Percentiles rank a stretch among this genome's conserved stretches.
phyloP scores from a whole-genome alignment of 2,797 vertebrate genomes.

The Emys orbicularis region DNA sequence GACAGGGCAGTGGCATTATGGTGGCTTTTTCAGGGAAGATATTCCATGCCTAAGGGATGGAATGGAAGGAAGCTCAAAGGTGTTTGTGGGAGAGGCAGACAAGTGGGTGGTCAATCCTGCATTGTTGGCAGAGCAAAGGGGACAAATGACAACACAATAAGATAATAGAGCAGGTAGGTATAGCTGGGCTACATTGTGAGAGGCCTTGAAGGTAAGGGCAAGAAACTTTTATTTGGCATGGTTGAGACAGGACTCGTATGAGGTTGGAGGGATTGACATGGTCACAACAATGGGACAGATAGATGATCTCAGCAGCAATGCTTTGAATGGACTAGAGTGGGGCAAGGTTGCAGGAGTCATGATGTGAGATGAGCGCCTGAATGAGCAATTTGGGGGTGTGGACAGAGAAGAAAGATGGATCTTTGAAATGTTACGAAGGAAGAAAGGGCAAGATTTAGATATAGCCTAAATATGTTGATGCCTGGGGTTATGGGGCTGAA shows the following conservation, averaged over 20 bases:
- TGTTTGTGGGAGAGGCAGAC: neutral
- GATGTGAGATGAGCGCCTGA: neutral
- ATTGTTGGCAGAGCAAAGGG: neutral
- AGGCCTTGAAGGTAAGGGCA: neutral
- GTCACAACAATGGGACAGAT: neutral
- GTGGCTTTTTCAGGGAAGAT: neutral
- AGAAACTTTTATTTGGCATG: neutral
- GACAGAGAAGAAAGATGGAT: neutral
- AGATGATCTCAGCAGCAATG: neutral
- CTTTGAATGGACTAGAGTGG: neutral
- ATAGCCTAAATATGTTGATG: neutral
- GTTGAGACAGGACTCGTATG: neutral
- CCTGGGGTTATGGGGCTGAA: neutral
- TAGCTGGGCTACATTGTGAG: neutral
- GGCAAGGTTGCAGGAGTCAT: neutral
- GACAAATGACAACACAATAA: neutral
- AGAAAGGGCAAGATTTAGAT: neutral
- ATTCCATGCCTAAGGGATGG: neutral
- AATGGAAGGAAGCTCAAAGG: neutral
- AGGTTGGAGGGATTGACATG: neutral
- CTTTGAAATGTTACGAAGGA: slow-evolving; percentile 29
- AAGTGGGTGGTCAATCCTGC: neutral
- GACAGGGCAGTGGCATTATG: neutral
- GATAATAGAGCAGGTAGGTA: neutral
- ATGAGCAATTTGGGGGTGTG: neutral